A percentile compares a stretch with the other conserved stretches of the same genome.
Evolutionary conservation across 2,888 invertebrate genomes (phyloP).

Genomic region (Xanthia icteritia): DNA sequence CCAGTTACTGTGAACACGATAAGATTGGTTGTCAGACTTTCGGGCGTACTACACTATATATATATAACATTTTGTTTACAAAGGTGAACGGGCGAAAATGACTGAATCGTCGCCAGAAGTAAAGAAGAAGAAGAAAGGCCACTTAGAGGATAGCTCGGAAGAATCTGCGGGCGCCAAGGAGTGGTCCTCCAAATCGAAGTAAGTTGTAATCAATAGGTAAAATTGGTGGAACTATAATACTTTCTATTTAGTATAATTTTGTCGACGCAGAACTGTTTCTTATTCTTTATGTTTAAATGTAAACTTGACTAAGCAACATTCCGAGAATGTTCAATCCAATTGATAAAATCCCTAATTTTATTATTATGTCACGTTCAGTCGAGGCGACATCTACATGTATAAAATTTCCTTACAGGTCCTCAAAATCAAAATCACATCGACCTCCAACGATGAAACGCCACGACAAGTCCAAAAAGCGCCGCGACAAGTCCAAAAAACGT

Average conservation of each 20-base stretch:
- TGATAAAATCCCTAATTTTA: neutral
- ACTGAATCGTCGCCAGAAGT: slow-evolving; percentile 86
- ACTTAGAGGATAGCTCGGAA: slow-evolving; percentile 84
- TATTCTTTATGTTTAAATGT: neutral
- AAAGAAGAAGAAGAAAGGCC: slow-evolving; percentile 86
- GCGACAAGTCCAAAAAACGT: slow-evolving; percentile 72
- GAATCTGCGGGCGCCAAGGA: slow-evolving; percentile 85
- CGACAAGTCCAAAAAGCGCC: slow-evolving; percentile 69
- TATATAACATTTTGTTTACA: neutral
- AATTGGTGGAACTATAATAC: neutral
- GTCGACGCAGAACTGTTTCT: neutral
- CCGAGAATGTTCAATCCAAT: neutral
- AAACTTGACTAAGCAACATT: neutral
- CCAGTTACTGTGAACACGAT: too few relatives aligned
- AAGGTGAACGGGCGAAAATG: slow-evolving; percentile 81
- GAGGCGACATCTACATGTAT: neutral
- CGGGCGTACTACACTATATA: neutral
- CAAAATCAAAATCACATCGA: slow-evolving; percentile 69
- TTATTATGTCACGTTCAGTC: neutral
- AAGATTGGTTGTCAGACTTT: too few relatives aligned
- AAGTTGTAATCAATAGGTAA: slow-evolving; percentile 21
- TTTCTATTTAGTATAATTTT: neutral
- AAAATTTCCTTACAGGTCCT: slow-evolving; percentile 60
- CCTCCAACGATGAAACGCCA: slow-evolving; percentile 66
- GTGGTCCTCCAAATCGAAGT: slow-evolving; percentile 75